Percentiles rank a stretch among this genome's conserved stretches.
Evolutionary conservation across 2,888 invertebrate genomes (phyloP).

Genomic region (Chymomyza procnemis): DNA sequence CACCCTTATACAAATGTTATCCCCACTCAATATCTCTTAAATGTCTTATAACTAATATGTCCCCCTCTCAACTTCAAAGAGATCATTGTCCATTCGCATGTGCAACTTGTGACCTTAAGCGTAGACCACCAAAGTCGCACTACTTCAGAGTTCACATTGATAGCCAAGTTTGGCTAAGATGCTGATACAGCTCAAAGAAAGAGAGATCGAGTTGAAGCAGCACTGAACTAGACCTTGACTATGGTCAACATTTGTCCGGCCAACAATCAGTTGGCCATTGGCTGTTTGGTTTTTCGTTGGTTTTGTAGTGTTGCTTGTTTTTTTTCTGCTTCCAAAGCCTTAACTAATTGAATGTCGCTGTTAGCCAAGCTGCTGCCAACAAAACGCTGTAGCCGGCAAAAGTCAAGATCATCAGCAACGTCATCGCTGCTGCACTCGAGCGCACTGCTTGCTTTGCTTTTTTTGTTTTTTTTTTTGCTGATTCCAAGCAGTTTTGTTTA

Average conservation of each 20-base stretch:
- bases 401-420: constrained; percentile 38
- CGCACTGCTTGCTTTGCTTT: background rate
- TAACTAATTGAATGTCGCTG: constrained; percentile 34
- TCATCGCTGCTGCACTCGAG: constrained; percentile 1
- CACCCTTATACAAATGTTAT: no score
- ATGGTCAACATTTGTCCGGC: background rate
- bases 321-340: constrained; percentile 29
- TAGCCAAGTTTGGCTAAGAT: background rate
- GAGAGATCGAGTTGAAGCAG: background rate
- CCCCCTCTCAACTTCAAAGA: background rate
- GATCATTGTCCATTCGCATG: constrained; percentile 7
- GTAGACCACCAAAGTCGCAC: constrained; percentile 40
- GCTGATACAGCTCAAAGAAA: background rate
- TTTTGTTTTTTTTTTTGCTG: background rate
- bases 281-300: no score
- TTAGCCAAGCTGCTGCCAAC: background rate
- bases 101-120: constrained; percentile 37
- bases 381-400: constrained; percentile 6
- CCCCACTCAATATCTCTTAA: no score
- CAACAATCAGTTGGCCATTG: constrained; percentile 4
- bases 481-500: constrained; percentile 58
- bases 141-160: background rate
- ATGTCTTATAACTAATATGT: no score
- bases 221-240: constrained; percentile 50
- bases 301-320: no score